Conservation (phyloP, 2,888 invertebrate genomes). For the Athripsodes cinereus region DNA sequence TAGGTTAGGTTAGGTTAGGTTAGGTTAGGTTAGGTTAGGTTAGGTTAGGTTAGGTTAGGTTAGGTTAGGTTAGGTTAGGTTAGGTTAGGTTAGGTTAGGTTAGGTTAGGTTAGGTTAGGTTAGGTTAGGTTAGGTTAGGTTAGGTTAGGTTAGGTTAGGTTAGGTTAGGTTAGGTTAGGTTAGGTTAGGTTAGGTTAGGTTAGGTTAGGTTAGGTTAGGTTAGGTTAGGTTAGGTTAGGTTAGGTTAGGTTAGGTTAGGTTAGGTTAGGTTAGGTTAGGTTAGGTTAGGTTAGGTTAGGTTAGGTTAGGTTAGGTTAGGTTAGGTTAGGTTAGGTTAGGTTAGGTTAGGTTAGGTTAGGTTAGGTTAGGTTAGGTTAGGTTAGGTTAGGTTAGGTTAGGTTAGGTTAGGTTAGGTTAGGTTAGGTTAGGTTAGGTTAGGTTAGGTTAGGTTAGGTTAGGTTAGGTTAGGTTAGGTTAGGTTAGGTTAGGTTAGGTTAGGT, state of each 20-base stretch:
- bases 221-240: conserved; percentile 11
- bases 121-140: conserved; percentile 5
- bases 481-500: conserved; percentile 12
- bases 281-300: conserved; percentile 10
- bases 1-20: conserved; percentile 4
- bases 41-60: conserved; percentile 10
- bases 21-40: conserved; percentile 5
- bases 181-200: conserved; percentile 5
- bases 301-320: conserved; percentile 10
- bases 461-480: conserved; percentile 10
- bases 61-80: conserved; percentile 8
- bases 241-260: conserved; percentile 9
- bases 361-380: conserved; percentile 19
- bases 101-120: conserved; percentile 4
- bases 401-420: conserved; percentile 10
- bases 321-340: conserved; percentile 14
- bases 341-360: conserved; percentile 20
- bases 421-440: conserved; percentile 10
- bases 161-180: conserved; percentile 5
- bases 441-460: conserved; percentile 10
- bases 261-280: conserved; percentile 9
- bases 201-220: conserved; percentile 10
- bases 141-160: conserved; percentile 5
- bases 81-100: conserved; percentile 4
- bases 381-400: conserved; percentile 16